Evolutionary conservation across 2,797 vertebrate genomes (phyloP), one percentile per base, ranked within the genome.

Genomic region (Syngnathus rostellatus): DNA sequence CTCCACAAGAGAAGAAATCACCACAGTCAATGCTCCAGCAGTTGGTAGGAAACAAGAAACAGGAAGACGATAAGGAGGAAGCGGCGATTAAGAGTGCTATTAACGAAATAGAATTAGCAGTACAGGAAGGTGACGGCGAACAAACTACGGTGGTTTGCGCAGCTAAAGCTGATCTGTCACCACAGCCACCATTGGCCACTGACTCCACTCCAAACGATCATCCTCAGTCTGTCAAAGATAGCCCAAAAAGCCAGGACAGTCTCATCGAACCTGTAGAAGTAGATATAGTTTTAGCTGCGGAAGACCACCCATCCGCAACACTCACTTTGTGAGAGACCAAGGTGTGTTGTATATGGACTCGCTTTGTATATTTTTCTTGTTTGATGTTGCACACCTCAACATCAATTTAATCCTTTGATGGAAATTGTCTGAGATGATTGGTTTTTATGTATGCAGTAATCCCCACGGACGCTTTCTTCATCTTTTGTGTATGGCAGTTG

Each of bases 221-320:
- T 5, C 68, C 65, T 0, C 86, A 65, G 6, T 70, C 64, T 0
- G 45, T 85, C 58, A 61, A 55, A 6, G 85, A 86, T 0, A 62
- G 66, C 3, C 68, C 84, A 62, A 68, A 65, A 2, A 41, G 63
- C 5, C 72, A 77, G 75, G 59, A 77, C 64, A 70, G 73, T 64
- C 31, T 64, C 1, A 50, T 79, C 1, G 77, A 86, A 23, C 76
- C 83, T 0, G 70, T 65, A 19, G 86, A 88, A 0, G 87, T 90
- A 43, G 75, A 71, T 5, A 60, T 82, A 9, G 58, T 67, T 69
- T 37, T 75, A 3, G 77, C 82, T 4, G 84, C 45, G 41, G 21
- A 62, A 23, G 58, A 41, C 9, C 4, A 10, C 19, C 38, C 57
- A 11, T 11, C 38, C 37, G 17, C 40, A 53, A 53, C 50, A 9